Conservation (phyloP, 2,113 vertebrate genomes). For the Phalacrocorax pelagicus region DNA sequence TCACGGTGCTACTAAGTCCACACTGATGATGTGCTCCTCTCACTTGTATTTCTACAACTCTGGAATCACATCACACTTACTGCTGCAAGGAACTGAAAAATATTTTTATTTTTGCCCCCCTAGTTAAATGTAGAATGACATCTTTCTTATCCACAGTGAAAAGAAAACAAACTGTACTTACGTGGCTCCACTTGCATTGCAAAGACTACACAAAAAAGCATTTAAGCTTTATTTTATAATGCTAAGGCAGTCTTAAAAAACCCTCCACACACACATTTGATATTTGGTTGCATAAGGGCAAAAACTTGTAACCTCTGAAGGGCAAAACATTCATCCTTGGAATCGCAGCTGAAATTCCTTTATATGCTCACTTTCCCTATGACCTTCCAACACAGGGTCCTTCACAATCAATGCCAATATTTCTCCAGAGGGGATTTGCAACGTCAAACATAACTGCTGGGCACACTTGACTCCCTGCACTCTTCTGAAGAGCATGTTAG, state of each 20-base stretch:
- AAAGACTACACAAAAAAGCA: neutral
- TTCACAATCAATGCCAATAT: fast-evolving
- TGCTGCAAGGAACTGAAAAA: neutral
- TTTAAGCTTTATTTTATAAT: neutral
- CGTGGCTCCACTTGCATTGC: neutral
- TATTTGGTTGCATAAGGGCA: neutral
- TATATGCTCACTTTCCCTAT: neutral
- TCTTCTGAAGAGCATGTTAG: neutral
- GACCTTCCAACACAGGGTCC: neutral
- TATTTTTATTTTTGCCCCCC: neutral
- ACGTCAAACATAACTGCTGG: neutral
- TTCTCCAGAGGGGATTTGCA: neutral
- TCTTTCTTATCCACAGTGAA: neutral
- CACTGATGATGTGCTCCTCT: neutral
- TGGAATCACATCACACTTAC: neutral
- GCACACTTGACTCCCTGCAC: neutral
- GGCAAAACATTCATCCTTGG: neutral
- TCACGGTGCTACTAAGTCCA: neutral
- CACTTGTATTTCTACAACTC: neutral
- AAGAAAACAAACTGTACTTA: neutral
- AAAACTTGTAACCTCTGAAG: neutral
- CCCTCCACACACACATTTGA: neutral
- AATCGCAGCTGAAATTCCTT: neutral
- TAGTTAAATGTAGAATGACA: neutral
- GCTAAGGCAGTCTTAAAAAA: neutral